phyloP scores from a whole-genome alignment of 2,797 vertebrate species.

The Lophius americanus region DNA sequence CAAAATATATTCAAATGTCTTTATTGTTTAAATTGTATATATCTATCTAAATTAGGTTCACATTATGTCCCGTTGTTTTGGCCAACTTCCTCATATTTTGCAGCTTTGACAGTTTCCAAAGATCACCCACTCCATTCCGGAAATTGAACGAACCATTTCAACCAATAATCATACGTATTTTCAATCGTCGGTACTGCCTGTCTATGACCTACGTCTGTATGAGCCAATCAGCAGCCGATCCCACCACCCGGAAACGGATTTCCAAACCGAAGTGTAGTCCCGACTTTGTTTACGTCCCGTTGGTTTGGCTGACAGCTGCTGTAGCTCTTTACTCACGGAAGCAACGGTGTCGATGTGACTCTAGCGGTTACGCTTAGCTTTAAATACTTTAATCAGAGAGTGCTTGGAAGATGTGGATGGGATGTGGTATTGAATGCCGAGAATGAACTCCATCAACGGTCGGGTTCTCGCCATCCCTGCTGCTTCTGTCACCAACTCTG shows the following conservation, averaged over 20 bases:
- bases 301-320: conserved; percentile 71
- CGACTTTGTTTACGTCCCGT: conserved; percentile 84
- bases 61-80: conserved; percentile 68
- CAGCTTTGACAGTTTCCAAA: conserved; percentile 67
- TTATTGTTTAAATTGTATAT: no score
- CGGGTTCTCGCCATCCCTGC: conserved; percentile 82
- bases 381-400: conserved; percentile 12
- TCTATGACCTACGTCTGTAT: conserved; percentile 30
- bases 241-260: conserved; percentile 69
- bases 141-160: conserved; percentile 33
- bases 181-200: background rate
- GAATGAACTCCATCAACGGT: conserved; percentile 85
- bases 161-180: conserved; percentile 56
- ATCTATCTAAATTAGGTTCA: no score
- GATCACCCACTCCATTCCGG: conserved; percentile 34
- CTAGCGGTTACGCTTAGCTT: background rate
- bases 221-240: conserved; percentile 61
- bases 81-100: conserved; percentile 78
- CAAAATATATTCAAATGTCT: no score
- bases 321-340: conserved; percentile 10
- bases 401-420: conserved; percentile 46
- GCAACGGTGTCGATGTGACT: conserved; percentile 7
- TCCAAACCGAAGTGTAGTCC: conserved; percentile 72
- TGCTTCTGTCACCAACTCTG: conserved; percentile 82
- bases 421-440: conserved; percentile 78